phyloP scores from a whole-genome alignment of 2,888 invertebrate species.

The Drosophila engyochracea region DNA sequence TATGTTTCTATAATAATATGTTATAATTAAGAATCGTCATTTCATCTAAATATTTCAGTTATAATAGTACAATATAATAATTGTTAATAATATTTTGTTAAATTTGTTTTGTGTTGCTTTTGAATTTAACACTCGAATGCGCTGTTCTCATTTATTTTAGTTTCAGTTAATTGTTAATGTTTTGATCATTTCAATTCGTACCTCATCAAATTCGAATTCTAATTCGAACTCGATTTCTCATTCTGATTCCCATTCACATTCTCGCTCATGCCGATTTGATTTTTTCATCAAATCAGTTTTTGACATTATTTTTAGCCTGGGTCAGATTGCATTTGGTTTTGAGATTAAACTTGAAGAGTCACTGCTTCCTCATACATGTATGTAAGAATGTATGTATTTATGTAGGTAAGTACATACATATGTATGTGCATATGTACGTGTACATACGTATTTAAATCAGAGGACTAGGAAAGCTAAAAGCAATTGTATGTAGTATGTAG shows the following conservation, averaged over 20 bases:
- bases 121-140: conserved; percentile 54
- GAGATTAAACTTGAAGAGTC: conserved; percentile 48
- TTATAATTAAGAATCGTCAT: conserved; percentile 83
- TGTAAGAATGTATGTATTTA: conserved; percentile 23
- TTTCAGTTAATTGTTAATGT: conserved; percentile 32
- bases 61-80: conserved; percentile 82
- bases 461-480: conserved; percentile 79
- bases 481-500: conserved; percentile 64
- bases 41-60: conserved; percentile 83
- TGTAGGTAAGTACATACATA: conserved; percentile 38
- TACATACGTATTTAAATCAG: conserved; percentile 54
- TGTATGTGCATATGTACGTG: conserved; percentile 15
- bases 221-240: conserved; percentile 20
- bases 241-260: conserved; percentile 34
- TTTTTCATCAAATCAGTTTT: conserved; percentile 40
- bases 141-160: conserved; percentile 34
- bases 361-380: conserved; percentile 21
- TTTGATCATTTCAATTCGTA: conserved; percentile 28
- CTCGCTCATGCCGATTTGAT: conserved; percentile 30
- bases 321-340: conserved; percentile 51
- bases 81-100: conserved; percentile 79
- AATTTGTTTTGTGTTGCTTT: conserved; percentile 60
- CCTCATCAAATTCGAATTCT: conserved; percentile 16
- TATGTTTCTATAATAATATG: conserved; percentile 82
- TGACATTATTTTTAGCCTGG: conserved; percentile 33